These are phyloP conservation scores for Moxostoma hubbsi DNA, from an alignment of 2,797 vertebrate species.

Conservation along the genomic window DNA sequence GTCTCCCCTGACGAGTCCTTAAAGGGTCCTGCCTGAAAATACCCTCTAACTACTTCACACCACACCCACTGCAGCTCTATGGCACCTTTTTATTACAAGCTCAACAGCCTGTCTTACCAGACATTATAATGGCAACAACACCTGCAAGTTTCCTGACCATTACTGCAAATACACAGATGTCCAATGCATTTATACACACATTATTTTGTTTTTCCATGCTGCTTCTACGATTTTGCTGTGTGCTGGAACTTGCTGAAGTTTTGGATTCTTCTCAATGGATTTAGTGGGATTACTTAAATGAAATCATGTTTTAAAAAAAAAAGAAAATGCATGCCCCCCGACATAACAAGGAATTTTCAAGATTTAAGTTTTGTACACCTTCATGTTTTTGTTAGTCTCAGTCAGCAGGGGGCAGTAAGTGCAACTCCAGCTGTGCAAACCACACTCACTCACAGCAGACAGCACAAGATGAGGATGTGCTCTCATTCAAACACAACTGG, in stretches of 20 bases:
- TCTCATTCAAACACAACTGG: too few species aligned
- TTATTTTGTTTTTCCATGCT: not conserved
- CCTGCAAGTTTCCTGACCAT: conserved; percentile 38
- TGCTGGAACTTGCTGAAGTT: not conserved
- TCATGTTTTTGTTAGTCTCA: too few species aligned
- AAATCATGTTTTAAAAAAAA: too few species aligned
- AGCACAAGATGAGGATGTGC: too few species aligned
- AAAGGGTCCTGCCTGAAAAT: conserved; percentile 41
- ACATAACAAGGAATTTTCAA: too few species aligned
- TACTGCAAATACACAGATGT: conserved; percentile 34
- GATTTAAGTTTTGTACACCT: too few species aligned
- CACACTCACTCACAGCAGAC: too few species aligned
- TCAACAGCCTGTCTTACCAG: conserved; percentile 25
- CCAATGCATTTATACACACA: conserved; percentile 18
- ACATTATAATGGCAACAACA: conserved; percentile 35
- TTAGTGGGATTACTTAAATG: too few species aligned
- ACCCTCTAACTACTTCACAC: conserved; percentile 35
- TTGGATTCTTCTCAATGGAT: not conserved
- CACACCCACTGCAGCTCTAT: conserved; percentile 21
- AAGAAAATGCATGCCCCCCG: too few species aligned
- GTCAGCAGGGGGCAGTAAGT: too few species aligned
- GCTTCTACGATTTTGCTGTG: not conserved
- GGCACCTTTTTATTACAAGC: conserved; percentile 32
- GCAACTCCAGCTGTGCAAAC: too few species aligned
- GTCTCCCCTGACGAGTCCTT: conserved; percentile 42